Conservation (phyloP, 2,888 invertebrate species). For the Sphecodes monilicornis region DNA sequence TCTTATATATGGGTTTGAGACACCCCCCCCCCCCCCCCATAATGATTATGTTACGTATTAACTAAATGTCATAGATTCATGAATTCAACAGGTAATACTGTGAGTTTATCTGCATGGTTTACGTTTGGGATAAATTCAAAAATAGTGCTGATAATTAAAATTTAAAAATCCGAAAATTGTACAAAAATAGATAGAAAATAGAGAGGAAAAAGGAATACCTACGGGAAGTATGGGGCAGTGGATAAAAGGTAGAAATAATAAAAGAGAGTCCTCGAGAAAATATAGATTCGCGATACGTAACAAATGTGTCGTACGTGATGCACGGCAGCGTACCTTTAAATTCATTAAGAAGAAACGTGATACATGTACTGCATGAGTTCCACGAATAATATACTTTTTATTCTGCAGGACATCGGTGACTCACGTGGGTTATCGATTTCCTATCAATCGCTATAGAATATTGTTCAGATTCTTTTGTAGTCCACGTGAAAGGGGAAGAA, state of each 20-base stretch:
- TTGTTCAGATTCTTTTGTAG: constrained; percentile 1
- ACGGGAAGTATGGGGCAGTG: not conserved
- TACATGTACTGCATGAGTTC: constrained; percentile 1
- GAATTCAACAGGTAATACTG: not conserved
- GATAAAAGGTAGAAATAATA: not conserved
- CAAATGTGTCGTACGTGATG: not conserved
- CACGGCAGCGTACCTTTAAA: not conserved
- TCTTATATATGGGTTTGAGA: too few relatives aligned
- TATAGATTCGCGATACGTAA: not conserved
- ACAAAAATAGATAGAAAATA: not conserved
- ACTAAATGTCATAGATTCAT: too few relatives aligned
- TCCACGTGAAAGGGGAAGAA: not conserved
- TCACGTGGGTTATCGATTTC: constrained; percentile 19
- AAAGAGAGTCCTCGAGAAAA: not conserved
- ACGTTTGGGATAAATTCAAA: not conserved
- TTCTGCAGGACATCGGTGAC: constrained; percentile 9
- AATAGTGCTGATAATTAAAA: not conserved
- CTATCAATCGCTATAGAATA: constrained; percentile 1
- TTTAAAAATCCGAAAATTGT: not conserved
- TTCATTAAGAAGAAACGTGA: not conserved
- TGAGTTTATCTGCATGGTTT: not conserved
- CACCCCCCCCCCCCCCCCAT: too few relatives aligned
- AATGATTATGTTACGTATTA: too few relatives aligned
- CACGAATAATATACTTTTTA: constrained; percentile 9
- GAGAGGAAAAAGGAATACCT: not conserved